Evolutionary conservation across 2,888 invertebrate species (phyloP).

Genomic region (Sarcophaga subvicina): DNA sequence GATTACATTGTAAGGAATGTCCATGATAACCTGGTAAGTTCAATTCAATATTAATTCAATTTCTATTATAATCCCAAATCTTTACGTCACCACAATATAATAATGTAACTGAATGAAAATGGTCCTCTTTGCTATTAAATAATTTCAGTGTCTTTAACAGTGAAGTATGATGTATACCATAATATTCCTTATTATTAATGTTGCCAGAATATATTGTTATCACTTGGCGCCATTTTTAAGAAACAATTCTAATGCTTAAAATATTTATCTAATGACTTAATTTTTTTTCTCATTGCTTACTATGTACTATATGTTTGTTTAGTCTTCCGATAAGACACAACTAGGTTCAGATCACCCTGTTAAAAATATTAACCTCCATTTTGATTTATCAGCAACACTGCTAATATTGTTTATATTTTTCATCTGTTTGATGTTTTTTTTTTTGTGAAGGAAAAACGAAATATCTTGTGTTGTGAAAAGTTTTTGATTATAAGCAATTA

Average conservation of each 20-base stretch:
- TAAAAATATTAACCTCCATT: background rate
- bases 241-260: no score
- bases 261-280: no score
- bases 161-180: no score
- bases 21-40: background rate
- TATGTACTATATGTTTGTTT: no score
- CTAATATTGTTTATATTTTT: conserved; percentile 60
- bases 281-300: no score
- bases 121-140: no score
- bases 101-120: no score
- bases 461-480: conserved; percentile 17
- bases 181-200: no score
- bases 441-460: background rate
- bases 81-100: background rate
- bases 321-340: no score
- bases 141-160: no score
- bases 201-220: no score
- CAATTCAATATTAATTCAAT: background rate
- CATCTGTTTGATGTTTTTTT: conserved; percentile 41
- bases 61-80: background rate
- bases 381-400: conserved; percentile 2
- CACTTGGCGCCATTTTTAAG: no score
- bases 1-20: background rate
- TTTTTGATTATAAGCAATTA: conserved; percentile 5
- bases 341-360: conserved; percentile 33